Conservation (phyloP, 2,797 vertebrate genomes). For the Psittacula derbiana region DNA sequence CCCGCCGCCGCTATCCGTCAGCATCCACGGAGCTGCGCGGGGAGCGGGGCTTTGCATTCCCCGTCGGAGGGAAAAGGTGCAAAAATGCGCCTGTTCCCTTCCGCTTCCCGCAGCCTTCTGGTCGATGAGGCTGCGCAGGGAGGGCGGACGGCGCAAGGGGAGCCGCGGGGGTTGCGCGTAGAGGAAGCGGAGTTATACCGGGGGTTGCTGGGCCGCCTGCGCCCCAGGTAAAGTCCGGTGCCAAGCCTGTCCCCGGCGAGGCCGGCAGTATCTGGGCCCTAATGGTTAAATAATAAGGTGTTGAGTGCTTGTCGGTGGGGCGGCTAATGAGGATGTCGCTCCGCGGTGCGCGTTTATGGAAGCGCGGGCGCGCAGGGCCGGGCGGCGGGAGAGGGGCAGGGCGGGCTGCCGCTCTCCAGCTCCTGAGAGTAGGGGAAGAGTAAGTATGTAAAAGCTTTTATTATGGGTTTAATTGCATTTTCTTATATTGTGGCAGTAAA, state of each 20-base stretch:
- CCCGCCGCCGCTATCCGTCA: background rate
- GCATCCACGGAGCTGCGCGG: background rate
- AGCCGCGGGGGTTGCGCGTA: background rate
- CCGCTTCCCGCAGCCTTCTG: fast-evolving
- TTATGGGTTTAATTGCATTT: conserved; percentile 41
- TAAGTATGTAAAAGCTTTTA: conserved; percentile 42
- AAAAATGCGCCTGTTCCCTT: background rate
- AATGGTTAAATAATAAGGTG: conserved; percentile 73
- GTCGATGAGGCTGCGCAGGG: background rate
- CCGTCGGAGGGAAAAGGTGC: background rate
- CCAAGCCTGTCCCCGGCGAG: background rate
- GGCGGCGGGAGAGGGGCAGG: background rate
- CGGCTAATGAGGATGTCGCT: conserved; percentile 63
- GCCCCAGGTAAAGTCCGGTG: background rate
- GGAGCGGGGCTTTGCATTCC: background rate
- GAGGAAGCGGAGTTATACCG: background rate
- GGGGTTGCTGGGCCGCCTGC: background rate
- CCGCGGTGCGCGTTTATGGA: conserved; percentile 15
- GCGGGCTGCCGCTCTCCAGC: background rate
- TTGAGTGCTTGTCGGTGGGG: conserved; percentile 65
- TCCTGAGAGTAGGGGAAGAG: conserved; percentile 28
- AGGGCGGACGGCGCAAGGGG: background rate
- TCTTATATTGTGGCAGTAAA: conserved; percentile 32
- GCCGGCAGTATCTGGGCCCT: conserved; percentile 27
- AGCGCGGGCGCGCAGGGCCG: conserved; percentile 1